Evolutionary conservation across 2,113 vertebrate species (phyloP).

Genomic region (Perca schrenkii): DNA sequence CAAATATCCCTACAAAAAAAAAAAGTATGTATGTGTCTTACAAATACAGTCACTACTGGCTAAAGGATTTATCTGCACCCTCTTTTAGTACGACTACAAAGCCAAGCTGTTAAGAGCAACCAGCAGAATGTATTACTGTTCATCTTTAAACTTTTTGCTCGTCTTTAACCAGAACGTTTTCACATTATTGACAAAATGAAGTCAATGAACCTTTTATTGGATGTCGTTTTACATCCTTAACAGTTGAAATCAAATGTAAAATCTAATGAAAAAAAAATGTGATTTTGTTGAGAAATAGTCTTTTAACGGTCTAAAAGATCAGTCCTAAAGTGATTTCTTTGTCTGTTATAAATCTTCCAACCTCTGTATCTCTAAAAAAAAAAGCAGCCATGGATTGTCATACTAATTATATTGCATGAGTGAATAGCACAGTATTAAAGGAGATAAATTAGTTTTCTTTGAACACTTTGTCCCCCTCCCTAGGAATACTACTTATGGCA

Average conservation of each 20-base stretch:
- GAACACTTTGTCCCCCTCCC: neutral
- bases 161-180: neutral
- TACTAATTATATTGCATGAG: neutral
- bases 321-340: neutral
- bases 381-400: neutral
- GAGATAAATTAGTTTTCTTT: slow-evolving; percentile 8
- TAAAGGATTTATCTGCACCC: neutral
- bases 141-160: neutral
- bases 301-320: neutral
- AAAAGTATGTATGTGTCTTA: neutral
- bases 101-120: neutral
- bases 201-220: neutral
- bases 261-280: neutral
- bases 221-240: neutral
- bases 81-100: neutral
- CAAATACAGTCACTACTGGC: neutral
- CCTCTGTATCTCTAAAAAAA: neutral
- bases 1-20: neutral
- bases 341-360: neutral
- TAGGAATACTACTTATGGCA: neutral
- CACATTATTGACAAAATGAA: neutral
- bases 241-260: neutral
- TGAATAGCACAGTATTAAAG: neutral
- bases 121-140: neutral
- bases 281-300: neutral